Evolutionary conservation across 2,888 invertebrate genomes (phyloP).

Genomic region (Nebria brevicollis): DNA sequence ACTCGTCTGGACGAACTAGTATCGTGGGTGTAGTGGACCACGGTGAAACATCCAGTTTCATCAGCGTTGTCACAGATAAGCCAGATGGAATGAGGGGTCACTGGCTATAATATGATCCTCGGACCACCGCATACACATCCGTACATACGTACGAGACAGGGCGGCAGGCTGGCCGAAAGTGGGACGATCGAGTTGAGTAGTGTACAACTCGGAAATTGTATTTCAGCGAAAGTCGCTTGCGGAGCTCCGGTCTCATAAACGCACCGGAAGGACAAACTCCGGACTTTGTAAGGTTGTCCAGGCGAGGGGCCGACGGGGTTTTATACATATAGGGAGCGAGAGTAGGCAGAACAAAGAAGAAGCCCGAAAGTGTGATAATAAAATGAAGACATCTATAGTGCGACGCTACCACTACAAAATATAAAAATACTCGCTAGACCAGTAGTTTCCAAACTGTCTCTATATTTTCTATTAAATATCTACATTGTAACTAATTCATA

Average conservation of each 20-base stretch:
- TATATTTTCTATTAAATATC: not conserved
- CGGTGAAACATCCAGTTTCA: not conserved
- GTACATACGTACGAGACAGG: too few relatives aligned
- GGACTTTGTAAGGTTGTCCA: not conserved
- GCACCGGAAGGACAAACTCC: constrained; percentile 14
- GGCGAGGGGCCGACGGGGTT: not conserved
- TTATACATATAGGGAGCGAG: not conserved
- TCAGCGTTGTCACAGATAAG: not conserved
- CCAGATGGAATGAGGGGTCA: too few relatives aligned
- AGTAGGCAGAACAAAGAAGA: constrained; percentile 10
- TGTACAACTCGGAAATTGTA: constrained; percentile 16
- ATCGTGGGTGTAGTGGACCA: not conserved
- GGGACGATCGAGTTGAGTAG: not conserved
- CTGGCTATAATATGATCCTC: not conserved
- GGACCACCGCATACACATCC: not conserved
- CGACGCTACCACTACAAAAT: not conserved
- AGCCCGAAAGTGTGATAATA: constrained; percentile 18
- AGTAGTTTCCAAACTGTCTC: not conserved
- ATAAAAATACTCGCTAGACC: not conserved
- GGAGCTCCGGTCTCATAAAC: constrained; percentile 6
- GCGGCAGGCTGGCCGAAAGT: not conserved
- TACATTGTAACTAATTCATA: too few relatives aligned
- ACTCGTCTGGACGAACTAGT: not conserved
- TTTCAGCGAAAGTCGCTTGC: not conserved
- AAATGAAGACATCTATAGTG: constrained; percentile 28